Base-by-base conservation (phyloP, 1,140 invertebrate genomes). In the Drosophila pseudoananassae region DNA sequence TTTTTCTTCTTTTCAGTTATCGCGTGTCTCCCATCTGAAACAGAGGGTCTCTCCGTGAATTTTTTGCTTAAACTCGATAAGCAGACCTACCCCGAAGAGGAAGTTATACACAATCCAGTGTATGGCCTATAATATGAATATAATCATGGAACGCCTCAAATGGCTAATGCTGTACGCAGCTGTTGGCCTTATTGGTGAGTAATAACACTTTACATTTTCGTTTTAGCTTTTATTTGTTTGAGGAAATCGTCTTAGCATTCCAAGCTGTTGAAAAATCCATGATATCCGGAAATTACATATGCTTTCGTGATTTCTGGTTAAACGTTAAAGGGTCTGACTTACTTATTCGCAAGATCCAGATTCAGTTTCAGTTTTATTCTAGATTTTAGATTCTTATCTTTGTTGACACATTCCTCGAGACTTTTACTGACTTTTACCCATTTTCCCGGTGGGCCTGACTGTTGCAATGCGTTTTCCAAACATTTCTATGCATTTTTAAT, bases 131-230 rank as follows among this genome's bases (percentile, higher is more conserved):
- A 65, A 68, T 49, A 87, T 87, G 78, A 75, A 81, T 66, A 74
- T 78, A 78, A 36, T 77, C 45, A 78, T 66, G 68, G 82, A 74
- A 78, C 74, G 78, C 74, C 74, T 57, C 46, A 78, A 85, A 68
- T 81, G 82, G 81, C 81, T 87, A 87, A 81, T 78, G 59, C 74
- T 87, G 60, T 87, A 63, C 74, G 74, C 81, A 85, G 81, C 82
- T 87, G 82, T 87, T 78, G 59, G 61, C 57, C 23, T 75, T 36
- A 52, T 81, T 33, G 81, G 81, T 85, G 77, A 85, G 81, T 87
- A 85, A 87, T 85, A 55, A 46, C 46, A 43, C 20, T 72, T 65
- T 46, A 23, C 52, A 70, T 14, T 17, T 49, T 46, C 6, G 8
- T 10, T n/a, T 50, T 3, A 29, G 27, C 15, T 33, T 52, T 14